Evolutionary conservation across 2,113 vertebrate genomes (phyloP), one percentile per base, ranked within the genome.

Genomic region (Pelmatolapia mariae): DNA sequence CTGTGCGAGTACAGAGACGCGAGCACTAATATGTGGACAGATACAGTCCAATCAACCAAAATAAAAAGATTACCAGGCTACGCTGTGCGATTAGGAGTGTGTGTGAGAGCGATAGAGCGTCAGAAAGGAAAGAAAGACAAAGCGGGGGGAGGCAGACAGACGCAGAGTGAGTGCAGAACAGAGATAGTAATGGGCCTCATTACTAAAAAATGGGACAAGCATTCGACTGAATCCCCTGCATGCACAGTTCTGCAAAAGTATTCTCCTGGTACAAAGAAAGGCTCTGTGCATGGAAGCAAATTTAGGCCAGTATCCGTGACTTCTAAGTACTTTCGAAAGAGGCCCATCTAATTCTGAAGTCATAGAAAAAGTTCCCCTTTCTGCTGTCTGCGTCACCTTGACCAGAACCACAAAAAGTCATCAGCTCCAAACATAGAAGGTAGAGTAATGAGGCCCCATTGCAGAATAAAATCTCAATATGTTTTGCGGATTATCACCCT

Each of bases 171-270:
- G 81, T 86, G 82, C 84, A 83, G 63, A 83, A 82, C 36, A 85
- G 81, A 86, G 87, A 91, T 59, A 89, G 86, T 84, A 90, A 90
- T 92, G 89, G 88, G 50, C 59, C 86, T 90, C 85, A 90, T 95
- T 90, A 90, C 89, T 85, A 88, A 90, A 82, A 93, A 95, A 91
- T 91, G 86, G 93, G 91, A 66, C 92, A 88, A 81, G 86, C 78
- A 18, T 84, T 88, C 22, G 43, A 81, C 84, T 89, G 84, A 90
- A 85, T 84, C 85, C 80, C 57, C 63, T 84, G 50, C 76, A 80
- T 85, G 82, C 86, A 80, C 80, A 47, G 80, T 88, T 90, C 87
- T 79, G 68, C 80, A 86, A 78, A 88, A 91, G 87, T 89, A 91
- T 91, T 90, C 87, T 92, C 91, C 83, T 47, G 91, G 61, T 87